phyloP scores from a whole-genome alignment of 2,888 invertebrate genomes.

The Psylliodes chrysocephalus region DNA sequence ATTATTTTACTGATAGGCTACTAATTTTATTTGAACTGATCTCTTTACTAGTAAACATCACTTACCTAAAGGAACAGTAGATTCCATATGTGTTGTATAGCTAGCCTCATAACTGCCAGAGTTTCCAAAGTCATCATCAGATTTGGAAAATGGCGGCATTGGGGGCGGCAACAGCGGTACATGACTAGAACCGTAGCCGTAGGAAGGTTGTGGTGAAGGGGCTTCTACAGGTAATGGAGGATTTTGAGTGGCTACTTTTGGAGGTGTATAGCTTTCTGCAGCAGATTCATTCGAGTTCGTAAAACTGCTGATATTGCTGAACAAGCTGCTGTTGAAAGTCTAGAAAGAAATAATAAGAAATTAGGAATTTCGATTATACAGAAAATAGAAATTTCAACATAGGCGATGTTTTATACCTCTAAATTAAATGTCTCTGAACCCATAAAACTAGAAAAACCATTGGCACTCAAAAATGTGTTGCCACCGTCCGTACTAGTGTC shows the following conservation, averaged over 20 bases:
- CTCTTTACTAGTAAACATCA: not conserved
- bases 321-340: conserved; percentile 49
- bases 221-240: conserved; percentile 57
- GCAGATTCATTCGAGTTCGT: conserved; percentile 30
- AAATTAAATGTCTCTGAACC: conserved; percentile 72
- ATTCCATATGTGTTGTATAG: conserved; percentile 28
- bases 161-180: conserved; percentile 70
- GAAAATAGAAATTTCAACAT: conserved; percentile 16
- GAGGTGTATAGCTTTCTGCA: conserved; percentile 35
- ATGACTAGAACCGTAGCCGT: conserved; percentile 46
- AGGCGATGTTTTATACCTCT: conserved; percentile 49
- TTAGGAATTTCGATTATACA: not conserved
- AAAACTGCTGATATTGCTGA: conserved; percentile 22
- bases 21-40: no score
- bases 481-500: conserved; percentile 18
- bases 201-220: conserved; percentile 38
- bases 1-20: no score
- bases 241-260: conserved; percentile 61
- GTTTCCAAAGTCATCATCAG: conserved; percentile 42
- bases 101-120: conserved; percentile 32
- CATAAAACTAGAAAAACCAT: conserved; percentile 74
- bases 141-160: conserved; percentile 62
- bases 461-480: conserved; percentile 52
- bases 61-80: conserved; percentile 45
- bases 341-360: conserved; percentile 35